These are phyloP conservation scores for Brachyopa scutellaris DNA, from an alignment of 2,888 invertebrate genomes.

Conservation along the genomic window DNA sequence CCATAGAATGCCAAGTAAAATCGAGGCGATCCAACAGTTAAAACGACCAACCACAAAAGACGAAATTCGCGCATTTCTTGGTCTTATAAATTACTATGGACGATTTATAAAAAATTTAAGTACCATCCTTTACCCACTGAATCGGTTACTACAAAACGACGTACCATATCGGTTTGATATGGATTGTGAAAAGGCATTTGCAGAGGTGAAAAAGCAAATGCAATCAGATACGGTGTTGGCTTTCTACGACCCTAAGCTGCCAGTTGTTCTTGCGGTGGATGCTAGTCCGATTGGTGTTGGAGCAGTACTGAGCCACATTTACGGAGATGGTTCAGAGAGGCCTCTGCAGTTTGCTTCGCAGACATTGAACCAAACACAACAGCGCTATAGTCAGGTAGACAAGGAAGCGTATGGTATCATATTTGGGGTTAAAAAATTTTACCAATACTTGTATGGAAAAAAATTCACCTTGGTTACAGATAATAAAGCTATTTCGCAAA, in stretches of 20 bases:
- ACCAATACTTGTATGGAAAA: constrained; percentile 78
- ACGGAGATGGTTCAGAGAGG: constrained; percentile 37
- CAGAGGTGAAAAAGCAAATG: constrained; percentile 73
- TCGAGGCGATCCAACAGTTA: neutral
- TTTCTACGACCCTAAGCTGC: constrained; percentile 75
- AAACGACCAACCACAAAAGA: constrained; percentile 8
- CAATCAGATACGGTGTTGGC: constrained; percentile 70
- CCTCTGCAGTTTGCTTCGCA: constrained; percentile 54
- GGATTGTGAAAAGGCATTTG: constrained; percentile 74
- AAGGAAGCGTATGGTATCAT: constrained; percentile 77
- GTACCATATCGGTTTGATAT: constrained; percentile 73
- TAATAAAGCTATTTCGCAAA: constrained; percentile 73
- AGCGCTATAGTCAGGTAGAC: constrained; percentile 67
- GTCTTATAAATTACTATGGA: constrained; percentile 17
- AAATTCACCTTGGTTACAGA: constrained; percentile 73
- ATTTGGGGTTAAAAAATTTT: constrained; percentile 79
- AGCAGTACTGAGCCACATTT: constrained; percentile 32
- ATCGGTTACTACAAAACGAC: constrained; percentile 74
- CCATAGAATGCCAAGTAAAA: constrained; percentile 56
- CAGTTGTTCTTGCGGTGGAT: constrained; percentile 75
- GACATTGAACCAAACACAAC: constrained; percentile 39
- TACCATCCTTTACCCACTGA: constrained; percentile 74
- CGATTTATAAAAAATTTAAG: constrained; percentile 74
- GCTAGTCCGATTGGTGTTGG: constrained; percentile 73
- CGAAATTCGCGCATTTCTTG: constrained; percentile 14